Percentiles rank a stretch among this genome's conserved stretches.
phyloP scores from a whole-genome alignment of 2,113 vertebrate species.

The Ginglymostoma cirratum region DNA sequence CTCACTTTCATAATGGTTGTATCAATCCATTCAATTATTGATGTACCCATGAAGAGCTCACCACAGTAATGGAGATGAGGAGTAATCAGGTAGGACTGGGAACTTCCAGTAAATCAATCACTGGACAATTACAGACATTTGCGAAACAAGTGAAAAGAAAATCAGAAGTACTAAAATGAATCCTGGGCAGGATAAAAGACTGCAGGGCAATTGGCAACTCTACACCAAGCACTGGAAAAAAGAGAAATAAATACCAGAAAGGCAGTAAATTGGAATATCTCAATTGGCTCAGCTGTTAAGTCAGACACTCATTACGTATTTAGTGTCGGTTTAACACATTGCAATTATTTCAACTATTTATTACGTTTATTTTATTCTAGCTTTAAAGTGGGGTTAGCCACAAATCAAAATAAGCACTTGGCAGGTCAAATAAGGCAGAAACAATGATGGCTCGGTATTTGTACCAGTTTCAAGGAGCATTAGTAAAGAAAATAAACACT shows the following conservation, averaged over 20 bases:
- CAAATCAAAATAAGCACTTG: not conserved
- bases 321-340: not conserved
- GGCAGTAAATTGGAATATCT: not conserved
- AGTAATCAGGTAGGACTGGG: not conserved
- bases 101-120: not conserved
- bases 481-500: not conserved
- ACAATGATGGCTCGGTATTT: not conserved
- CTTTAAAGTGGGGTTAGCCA: not conserved
- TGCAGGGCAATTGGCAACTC: not conserved
- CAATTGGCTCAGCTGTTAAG: not conserved
- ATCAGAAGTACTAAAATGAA: not conserved
- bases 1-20: not conserved
- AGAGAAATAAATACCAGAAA: not conserved
- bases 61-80: not conserved
- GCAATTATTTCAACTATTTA: not conserved
- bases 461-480: not conserved
- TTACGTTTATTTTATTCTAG: not conserved
- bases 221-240: not conserved
- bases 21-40: not conserved
- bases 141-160: not conserved
- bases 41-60: not conserved
- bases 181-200: not conserved
- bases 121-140: not conserved
- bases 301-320: not conserved
- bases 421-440: not conserved